A percentile compares a stretch with the other conserved stretches of the same genome.
Evolutionary conservation across 2,113 vertebrate species (phyloP).

Genomic region (Leucosticte australis): DNA sequence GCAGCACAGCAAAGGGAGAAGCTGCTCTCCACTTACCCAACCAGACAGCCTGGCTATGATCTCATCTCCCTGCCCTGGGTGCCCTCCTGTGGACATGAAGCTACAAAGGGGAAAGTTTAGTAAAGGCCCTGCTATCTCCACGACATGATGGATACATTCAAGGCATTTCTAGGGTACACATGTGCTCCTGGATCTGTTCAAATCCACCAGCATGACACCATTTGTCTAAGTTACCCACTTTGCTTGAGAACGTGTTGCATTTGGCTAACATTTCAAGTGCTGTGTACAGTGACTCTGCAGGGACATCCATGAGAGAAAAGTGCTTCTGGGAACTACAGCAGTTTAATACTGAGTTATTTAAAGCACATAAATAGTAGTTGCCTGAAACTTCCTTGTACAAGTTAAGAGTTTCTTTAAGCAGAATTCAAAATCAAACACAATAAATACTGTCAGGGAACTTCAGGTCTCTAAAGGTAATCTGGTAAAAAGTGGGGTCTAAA

Average conservation of each 20-base stretch:
- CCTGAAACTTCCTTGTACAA: not conserved
- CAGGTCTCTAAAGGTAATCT: not conserved
- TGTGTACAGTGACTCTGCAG: not conserved
- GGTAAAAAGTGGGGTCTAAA: not conserved
- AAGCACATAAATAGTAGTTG: not conserved
- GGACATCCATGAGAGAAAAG: not conserved
- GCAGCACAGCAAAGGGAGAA: not conserved
- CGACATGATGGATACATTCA: not conserved
- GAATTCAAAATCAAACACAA: not conserved
- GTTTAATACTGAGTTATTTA: not conserved
- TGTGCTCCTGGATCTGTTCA: not conserved
- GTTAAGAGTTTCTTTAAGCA: not conserved
- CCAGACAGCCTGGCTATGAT: not conserved
- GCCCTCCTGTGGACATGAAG: not conserved
- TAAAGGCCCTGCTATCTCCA: not conserved
- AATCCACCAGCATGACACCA: rapidly evolving
- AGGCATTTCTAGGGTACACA: not conserved
- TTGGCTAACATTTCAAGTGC: not conserved
- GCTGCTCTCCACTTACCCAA: not conserved
- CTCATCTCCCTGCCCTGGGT: not conserved
- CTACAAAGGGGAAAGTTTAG: not conserved
- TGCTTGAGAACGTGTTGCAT: not conserved
- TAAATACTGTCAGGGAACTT: not conserved
- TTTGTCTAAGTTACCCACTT: not conserved
- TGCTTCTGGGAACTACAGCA: not conserved